These are phyloP conservation scores for Lophotis ruficrista DNA, from an alignment of 2,113 vertebrate genomes.

Conservation along the genomic window DNA sequence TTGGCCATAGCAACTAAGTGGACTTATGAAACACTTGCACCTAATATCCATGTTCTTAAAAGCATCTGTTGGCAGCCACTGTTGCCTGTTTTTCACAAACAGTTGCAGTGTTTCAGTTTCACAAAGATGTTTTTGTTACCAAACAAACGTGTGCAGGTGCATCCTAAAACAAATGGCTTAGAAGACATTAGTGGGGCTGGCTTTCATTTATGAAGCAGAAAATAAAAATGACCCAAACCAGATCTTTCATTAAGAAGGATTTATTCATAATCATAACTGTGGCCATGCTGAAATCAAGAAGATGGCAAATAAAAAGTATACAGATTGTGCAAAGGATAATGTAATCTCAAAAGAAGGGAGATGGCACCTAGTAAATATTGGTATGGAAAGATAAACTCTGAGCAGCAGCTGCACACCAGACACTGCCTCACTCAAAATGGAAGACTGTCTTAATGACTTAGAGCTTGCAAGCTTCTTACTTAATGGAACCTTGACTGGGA, in stretches of 20 bases:
- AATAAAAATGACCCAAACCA: constrained; percentile 4
- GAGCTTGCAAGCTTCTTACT: constrained; percentile 8
- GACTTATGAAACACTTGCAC: not conserved
- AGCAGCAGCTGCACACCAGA: not conserved
- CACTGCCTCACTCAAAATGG: constrained; percentile 23
- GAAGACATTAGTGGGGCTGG: not conserved
- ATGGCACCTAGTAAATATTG: not conserved
- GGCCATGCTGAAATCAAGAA: not conserved
- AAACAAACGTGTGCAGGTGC: constrained; percentile 35
- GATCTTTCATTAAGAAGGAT: not conserved
- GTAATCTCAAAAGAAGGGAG: constrained; percentile 2
- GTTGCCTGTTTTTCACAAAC: not conserved
- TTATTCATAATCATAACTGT: not conserved
- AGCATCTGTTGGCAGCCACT: constrained; percentile 2
- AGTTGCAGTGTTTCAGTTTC: constrained; percentile 27
- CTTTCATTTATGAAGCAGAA: constrained; percentile 32
- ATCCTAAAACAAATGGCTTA: constrained; percentile 5
- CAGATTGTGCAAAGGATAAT: constrained; percentile 9
- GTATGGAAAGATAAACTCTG: constrained; percentile 10
- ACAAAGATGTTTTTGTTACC: not conserved
- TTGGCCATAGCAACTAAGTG: not conserved
- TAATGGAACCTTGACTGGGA: not conserved
- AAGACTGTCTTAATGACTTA: constrained; percentile 8
- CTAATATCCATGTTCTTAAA: not conserved
- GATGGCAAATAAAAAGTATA: constrained; percentile 26